Evolutionary conservation across 2,113 vertebrate genomes (phyloP), one percentile per base, ranked within the genome.

Genomic region (Nerophis ophidion): DNA sequence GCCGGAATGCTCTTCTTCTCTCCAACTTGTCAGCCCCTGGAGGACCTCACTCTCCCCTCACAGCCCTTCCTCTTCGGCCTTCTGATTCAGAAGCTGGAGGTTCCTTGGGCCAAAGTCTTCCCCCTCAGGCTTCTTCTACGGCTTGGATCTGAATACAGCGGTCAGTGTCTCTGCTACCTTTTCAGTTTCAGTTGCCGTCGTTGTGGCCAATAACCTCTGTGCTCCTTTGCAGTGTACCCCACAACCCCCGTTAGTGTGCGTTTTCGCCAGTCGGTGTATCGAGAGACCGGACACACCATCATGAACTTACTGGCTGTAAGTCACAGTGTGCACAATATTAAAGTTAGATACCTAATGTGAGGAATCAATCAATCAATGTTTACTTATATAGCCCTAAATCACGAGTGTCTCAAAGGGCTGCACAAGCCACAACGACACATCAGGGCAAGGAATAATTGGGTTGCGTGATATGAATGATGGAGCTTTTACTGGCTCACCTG

Each of bases 61-160:
- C 84, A 72, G 51, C 92, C 93, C 36, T 93, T 95, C 79, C 88
- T 98, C 57, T 95, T 55, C 71, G 95, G 96, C 8, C 70, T 98
- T 80, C 92, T 99, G 26, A 90, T 99, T 76, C 94, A 95, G 82
- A 98, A 96, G 54, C 77, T 95, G 74, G 96, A 99, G 84, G 92
- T 96, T 48, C 94, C 94, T 3, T 98, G 95, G 97, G 94, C 92
- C 62, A 98, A 98, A 69, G 95, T 95, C 64, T 98, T 98, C 71
- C 95, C 97, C 0, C 91, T 97, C 42, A 89, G 94, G 47, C 91
- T 98, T 76, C 91, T 98, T 58, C 88, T 98, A 48, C 89, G 94
- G 86, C 66, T 98, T 56, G 96, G 96, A 70, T 87, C 91, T 42
- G 92, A 95, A 75, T 92, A 92, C 72, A 89, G 74, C 16, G 88